Conservation (phyloP, 2,888 invertebrate genomes). For the Andrena chrysosceles region DNA sequence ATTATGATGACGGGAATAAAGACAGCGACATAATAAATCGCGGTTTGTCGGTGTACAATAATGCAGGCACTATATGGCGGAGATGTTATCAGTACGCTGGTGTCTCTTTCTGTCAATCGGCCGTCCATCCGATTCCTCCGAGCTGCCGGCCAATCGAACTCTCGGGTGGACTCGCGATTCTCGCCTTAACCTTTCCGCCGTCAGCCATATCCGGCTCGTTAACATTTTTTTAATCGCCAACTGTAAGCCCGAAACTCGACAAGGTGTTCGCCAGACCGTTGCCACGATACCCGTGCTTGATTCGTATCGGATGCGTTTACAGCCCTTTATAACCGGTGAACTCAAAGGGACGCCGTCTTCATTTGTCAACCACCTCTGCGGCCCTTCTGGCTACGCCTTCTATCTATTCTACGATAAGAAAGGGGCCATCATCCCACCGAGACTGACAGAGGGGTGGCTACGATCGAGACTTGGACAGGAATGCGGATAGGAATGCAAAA, state of each 20-base stretch:
- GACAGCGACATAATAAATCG: conserved; percentile 53
- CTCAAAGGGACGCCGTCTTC: conserved; percentile 73
- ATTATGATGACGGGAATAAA: conserved; percentile 64
- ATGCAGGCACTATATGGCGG: conserved; percentile 50
- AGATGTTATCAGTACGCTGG: conserved; percentile 63
- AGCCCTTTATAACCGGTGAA: conserved; percentile 42
- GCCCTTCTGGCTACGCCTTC: conserved; percentile 55
- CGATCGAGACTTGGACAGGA: no score
- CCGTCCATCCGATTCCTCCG: conserved; percentile 49
- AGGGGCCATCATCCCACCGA: conserved; percentile 23
- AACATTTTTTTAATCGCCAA: conserved; percentile 72
- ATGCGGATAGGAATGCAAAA: no score
- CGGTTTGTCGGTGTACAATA: conserved; percentile 46
- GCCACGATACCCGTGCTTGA: conserved; percentile 45
- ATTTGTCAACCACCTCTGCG: conserved; percentile 73
- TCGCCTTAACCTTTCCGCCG: conserved; percentile 65
- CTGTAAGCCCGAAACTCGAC: conserved; percentile 44
- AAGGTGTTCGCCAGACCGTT: conserved; percentile 39
- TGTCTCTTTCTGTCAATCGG: conserved; percentile 65
- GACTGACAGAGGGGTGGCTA: background rate
- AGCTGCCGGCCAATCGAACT: conserved; percentile 61
- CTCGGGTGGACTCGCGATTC: conserved; percentile 41
- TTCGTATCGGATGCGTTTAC: conserved; percentile 60
- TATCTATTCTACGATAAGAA: conserved; percentile 61
- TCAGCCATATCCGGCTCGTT: conserved; percentile 71